Conservation (phyloP, 2,888 invertebrate genomes). For the Lysandra bellargus region DNA sequence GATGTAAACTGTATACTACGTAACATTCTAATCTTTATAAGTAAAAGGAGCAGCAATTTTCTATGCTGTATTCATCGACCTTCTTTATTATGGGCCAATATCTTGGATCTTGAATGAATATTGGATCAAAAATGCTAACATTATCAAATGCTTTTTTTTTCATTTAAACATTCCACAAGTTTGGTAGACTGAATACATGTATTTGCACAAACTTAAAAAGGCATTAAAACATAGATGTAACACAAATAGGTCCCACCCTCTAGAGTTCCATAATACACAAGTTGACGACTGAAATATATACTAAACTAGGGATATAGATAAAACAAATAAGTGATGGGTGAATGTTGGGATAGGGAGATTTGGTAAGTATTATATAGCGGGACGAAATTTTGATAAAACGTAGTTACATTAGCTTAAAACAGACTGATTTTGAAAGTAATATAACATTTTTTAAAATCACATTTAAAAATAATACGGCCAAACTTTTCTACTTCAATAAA, state of each 20-base stretch:
- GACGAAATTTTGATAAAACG: constrained; percentile 38
- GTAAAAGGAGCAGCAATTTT: background rate
- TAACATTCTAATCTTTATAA: too few relatives aligned
- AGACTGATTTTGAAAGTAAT: constrained; percentile 41
- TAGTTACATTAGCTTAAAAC: constrained; percentile 39
- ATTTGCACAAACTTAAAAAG: constrained; percentile 26
- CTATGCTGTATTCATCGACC: background rate
- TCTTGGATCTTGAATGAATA: background rate
- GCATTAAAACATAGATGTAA: constrained; percentile 5
- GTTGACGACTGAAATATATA: constrained; percentile 15
- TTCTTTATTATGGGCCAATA: background rate
- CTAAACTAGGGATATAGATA: constrained; percentile 25
- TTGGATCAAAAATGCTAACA: background rate
- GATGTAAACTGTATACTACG: too few relatives aligned
- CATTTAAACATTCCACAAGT: constrained; percentile 25
- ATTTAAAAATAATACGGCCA: constrained; percentile 28
- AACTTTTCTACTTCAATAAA: constrained; percentile 17
- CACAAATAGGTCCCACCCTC: constrained; percentile 2
- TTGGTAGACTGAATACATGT: constrained; percentile 12
- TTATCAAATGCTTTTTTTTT: background rate
- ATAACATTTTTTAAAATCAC: constrained; percentile 33
- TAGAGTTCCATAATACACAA: constrained; percentile 28
- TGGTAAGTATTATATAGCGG: constrained; percentile 37
- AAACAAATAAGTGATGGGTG: constrained; percentile 17
- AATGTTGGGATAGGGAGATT: constrained; percentile 13